These are phyloP conservation scores for Perca fluviatilis DNA, from an alignment of 2,113 vertebrate genomes.

Conservation along the genomic window DNA sequence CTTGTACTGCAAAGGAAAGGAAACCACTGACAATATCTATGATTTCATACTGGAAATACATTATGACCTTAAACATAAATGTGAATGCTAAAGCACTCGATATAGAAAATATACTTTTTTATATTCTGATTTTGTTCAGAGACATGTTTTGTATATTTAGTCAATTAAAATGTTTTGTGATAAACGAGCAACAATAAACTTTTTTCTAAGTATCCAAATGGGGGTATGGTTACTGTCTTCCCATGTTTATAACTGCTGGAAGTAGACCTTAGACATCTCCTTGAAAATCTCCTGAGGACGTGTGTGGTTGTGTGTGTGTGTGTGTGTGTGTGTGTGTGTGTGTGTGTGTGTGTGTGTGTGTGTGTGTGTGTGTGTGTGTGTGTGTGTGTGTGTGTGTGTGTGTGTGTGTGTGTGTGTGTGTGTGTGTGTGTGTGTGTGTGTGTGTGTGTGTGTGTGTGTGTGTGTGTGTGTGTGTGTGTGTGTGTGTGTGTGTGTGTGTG, in stretches of 20 bases:
- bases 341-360: not conserved
- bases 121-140: constrained; percentile 16
- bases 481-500: not conserved
- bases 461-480: no score
- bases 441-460: not conserved
- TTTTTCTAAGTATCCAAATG: not conserved
- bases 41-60: not conserved
- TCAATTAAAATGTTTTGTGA: constrained; percentile 23
- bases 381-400: not conserved
- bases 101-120: not conserved
- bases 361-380: not conserved
- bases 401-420: not conserved
- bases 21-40: not conserved
- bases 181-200: constrained; percentile 48
- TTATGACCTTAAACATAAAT: constrained; percentile 13
- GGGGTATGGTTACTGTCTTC: not conserved
- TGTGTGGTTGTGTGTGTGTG: no score
- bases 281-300: not conserved
- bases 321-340: no score
- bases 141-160: not conserved
- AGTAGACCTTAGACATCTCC: not conserved
- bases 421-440: no score
- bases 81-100: constrained; percentile 38
- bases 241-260: not conserved
- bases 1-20: not conserved